Conservation (phyloP, 2,888 invertebrate genomes). For the Drosophila helvetica region DNA sequence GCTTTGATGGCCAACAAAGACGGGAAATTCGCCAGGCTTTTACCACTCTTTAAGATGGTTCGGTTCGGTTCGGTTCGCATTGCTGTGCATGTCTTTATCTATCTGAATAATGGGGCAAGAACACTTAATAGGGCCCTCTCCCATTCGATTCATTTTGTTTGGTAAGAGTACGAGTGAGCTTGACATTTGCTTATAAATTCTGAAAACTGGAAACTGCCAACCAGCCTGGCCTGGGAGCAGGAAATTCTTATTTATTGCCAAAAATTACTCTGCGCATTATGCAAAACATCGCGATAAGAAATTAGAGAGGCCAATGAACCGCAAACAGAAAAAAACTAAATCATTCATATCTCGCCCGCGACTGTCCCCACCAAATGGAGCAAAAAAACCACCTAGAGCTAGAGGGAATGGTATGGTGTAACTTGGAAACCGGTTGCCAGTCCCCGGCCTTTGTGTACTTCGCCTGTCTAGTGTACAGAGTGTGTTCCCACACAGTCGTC, state of each 20-base stretch:
- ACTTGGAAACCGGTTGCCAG: slow-evolving; percentile 68
- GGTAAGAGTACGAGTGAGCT: slow-evolving; percentile 14
- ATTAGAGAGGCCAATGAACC: slow-evolving; percentile 70
- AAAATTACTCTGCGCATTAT: slow-evolving; percentile 65
- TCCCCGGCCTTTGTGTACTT: neutral
- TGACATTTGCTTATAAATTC: slow-evolving; percentile 33
- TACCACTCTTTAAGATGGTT: neutral
- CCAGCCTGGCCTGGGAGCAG: neutral
- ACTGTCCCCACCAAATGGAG: slow-evolving; percentile 40
- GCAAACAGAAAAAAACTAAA: slow-evolving; percentile 57
- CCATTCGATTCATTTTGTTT: slow-evolving; percentile 24
- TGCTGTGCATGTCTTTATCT: slow-evolving; percentile 16
- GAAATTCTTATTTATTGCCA: slow-evolving; percentile 54
- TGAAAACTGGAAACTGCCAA: slow-evolving; percentile 8
- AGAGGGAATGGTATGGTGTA: slow-evolving; percentile 58
- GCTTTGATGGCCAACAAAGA: neutral
- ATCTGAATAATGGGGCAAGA: slow-evolving; percentile 11
- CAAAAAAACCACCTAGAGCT: slow-evolving; percentile 1
- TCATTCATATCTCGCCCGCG: slow-evolving; percentile 61
- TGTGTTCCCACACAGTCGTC: slow-evolving; percentile 51
- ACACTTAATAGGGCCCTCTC: slow-evolving; percentile 7
- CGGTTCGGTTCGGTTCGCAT: neutral
- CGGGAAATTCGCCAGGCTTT: neutral
- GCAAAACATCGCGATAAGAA: slow-evolving; percentile 62
- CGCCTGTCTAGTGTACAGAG: neutral